Base-by-base conservation (phyloP, 1,140 invertebrate species). In the Drosophila orena region DNA sequence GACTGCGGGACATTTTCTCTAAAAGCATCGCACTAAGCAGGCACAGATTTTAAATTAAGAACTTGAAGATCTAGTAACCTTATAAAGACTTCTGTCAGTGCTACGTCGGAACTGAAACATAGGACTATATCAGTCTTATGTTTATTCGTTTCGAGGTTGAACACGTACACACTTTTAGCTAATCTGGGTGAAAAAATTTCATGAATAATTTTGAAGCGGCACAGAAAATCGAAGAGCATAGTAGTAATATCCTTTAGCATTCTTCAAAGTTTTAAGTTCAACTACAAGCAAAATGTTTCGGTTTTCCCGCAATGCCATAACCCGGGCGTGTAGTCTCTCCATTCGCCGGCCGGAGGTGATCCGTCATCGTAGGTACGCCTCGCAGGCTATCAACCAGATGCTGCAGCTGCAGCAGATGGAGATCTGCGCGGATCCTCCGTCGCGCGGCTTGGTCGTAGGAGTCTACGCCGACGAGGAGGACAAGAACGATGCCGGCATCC, bases 381-480 rank as follows among this genome's bases (percentile, higher is more conserved):
- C 90, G 10, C 91, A 90, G 59, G 84, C 88, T 43, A 77, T 91
- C 10, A 91, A 89, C 46, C 90, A 91, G 27, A 89, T 91, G 91
- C 47, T 91, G 24, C 84, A 88, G 14, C 55, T 91, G 17, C 84
- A 88, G 35, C 79, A 91, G 15, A 92, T 88, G 59, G 91, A 92
- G 42, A 86, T 92, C 22, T 92, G 91, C 53, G 91, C 91, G 0
- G 91, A 91, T 66, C 88, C 91, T 0, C 90, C 91, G 0, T 92
- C 91, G 2, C 70, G 90, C 4, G 91, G 85, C 3, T 53, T 92
- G 1, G 84, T 92, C 4, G 43, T 92, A 3, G 91, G 91, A 2
- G 89, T 92, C 0, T 92, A 91, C 61, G 81, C 91, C 4, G 90
- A 92, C 15, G 91, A 91, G 58, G 89, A 92, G 4, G 91, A 92